phyloP scores from a whole-genome alignment of 2,888 invertebrate genomes.

The Cheiracanthium punctorium region DNA sequence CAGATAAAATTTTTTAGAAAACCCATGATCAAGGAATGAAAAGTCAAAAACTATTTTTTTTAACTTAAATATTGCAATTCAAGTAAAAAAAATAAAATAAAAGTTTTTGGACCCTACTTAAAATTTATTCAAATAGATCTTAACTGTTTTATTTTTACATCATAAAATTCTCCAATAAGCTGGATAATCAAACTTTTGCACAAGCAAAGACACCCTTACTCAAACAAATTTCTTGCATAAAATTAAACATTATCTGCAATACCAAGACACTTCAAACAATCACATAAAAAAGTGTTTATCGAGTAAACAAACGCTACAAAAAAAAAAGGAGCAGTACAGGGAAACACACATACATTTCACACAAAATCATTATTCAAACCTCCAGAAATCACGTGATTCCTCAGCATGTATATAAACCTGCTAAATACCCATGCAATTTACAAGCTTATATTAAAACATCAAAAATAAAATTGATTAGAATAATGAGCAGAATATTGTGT shows the following conservation, averaged over 20 bases:
- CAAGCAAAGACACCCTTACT: background rate
- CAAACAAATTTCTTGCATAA: background rate
- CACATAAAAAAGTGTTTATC: background rate
- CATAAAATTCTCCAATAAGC: background rate
- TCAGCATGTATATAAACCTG: background rate
- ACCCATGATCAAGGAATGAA: too few species aligned
- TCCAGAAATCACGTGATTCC: background rate
- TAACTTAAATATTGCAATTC: too few species aligned
- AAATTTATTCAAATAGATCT: too few species aligned
- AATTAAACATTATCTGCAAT: background rate
- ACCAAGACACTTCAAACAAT: background rate
- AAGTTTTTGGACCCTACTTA: too few species aligned
- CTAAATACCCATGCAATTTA: background rate
- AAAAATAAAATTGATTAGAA: background rate
- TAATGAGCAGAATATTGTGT: background rate
- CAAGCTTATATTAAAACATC: background rate
- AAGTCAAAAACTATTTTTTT: too few species aligned
- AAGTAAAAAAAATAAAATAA: too few species aligned
- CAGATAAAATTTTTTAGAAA: too few species aligned
- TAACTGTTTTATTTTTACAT: too few species aligned
- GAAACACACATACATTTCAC: background rate
- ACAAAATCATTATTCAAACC: slow-evolving; percentile 1
- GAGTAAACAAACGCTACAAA: background rate
- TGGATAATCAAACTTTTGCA: background rate
- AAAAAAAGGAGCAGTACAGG: background rate